Conservation (phyloP, 2,113 vertebrate species). For the Monopterus albus region DNA sequence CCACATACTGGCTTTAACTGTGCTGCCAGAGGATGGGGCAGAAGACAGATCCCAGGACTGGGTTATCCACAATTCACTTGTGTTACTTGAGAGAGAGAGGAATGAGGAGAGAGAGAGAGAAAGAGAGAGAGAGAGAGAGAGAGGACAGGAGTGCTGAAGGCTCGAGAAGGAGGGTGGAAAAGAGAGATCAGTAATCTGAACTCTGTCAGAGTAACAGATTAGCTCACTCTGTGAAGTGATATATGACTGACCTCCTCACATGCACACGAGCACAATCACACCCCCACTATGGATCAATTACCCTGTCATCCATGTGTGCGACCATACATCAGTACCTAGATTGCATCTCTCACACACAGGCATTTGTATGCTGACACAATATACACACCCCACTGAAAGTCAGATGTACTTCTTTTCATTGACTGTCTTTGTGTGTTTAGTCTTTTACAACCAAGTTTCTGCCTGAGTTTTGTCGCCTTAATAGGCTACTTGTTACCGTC, state of each 20-base stretch:
- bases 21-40: conserved; percentile 45
- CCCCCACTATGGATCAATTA: conserved; percentile 71
- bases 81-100: conserved; percentile 19
- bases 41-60: conserved; percentile 51
- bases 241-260: conserved; percentile 65
- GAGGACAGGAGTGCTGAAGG: conserved; percentile 27
- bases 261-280: conserved; percentile 56
- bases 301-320: conserved; percentile 66
- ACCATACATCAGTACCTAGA: conserved; percentile 72
- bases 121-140: not conserved
- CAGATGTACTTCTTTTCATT: conserved; percentile 32
- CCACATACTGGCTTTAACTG: conserved; percentile 63
- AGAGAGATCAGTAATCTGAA: conserved; percentile 66
- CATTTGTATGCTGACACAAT: conserved; percentile 19
- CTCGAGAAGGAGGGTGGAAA: conserved; percentile 25
- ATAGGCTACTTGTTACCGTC: conserved; percentile 49
- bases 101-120: conserved; percentile 2
- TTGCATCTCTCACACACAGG: conserved; percentile 61
- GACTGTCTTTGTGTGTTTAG: not conserved
- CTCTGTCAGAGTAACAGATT: conserved; percentile 76
- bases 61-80: conserved; percentile 55
- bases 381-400: conserved; percentile 37
- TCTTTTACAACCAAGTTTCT: conserved; percentile 33
- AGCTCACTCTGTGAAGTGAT: conserved; percentile 74
- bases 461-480: conserved; percentile 41